Evolutionary conservation across 1,140 invertebrate genomes (phyloP), one percentile per base, ranked within the genome.

Genomic region (Chrysopa pallens): DNA sequence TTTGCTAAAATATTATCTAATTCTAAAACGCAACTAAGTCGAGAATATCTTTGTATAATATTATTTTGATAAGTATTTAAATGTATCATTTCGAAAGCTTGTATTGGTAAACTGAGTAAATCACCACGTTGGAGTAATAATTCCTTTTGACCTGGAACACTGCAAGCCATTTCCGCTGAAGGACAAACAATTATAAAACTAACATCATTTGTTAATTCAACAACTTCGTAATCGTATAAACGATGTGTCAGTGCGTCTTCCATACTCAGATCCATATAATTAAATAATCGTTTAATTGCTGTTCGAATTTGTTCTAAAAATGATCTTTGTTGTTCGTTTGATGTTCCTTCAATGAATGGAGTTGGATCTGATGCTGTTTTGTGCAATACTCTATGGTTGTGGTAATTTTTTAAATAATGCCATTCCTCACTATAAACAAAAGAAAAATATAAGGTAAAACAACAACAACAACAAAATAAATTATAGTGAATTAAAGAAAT

Each of bases 11-110:
- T 81, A 0, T 85, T 80, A 49, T 96, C 92, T 54, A 94, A 68
- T 62, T 98, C 92, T 13, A 96, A 63, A 17, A 93, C 84, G 51
- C 87, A 91, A 48, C 88, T 92, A 4, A 96, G 63, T 31, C 88
- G 75, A 0, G 87, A 85, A 62, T 95, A 96, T 50, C 84, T 76
- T 50, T 80, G 78, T 7, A 95, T 79, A 15, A 95, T 80, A 42
- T 80, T 80, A 14, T 73, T 74, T 52, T 93, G 88, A 61, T 96
- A 98, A 6, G 88, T 91, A 44, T 78, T 78, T 37, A 93, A 63
- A 53, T 94, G 87, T 36, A 92, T 84, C 80, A 93, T 91, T 70
- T 96, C 92, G 53, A 93, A 86, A n/a, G 73, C 67, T 61, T 84
- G 81, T 11, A 96, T 80, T 1, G 90, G 89, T 29, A 95, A 64